A percentile compares a stretch with the other conserved stretches of the same genome.
These are phyloP conservation scores for Cerastoderma edule DNA, from an alignment of 2,888 invertebrate genomes.

Conservation along the genomic window DNA sequence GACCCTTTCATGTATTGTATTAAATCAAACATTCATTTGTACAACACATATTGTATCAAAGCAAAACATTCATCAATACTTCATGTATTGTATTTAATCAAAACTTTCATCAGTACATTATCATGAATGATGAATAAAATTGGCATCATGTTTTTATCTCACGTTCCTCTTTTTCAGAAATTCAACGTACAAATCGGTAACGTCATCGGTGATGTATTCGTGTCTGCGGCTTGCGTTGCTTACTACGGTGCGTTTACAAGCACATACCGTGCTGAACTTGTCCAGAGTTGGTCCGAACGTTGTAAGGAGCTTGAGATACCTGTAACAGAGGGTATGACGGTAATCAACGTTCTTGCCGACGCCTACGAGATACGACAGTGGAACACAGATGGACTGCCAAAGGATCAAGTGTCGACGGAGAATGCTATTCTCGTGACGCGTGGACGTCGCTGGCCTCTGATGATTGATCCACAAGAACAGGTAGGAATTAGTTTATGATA, in stretches of 20 bases:
- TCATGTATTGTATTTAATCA: too few relatives aligned
- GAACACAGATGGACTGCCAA: conserved; percentile 83
- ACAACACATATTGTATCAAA: too few relatives aligned
- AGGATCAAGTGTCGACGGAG: conserved; percentile 84
- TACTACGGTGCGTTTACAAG: conserved; percentile 84
- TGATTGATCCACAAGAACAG: conserved; percentile 85
- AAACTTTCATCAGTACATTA: too few relatives aligned
- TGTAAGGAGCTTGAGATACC: conserved; percentile 89
- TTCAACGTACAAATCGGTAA: conserved; percentile 82
- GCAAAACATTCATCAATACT: too few relatives aligned
- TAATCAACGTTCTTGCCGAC: conserved; percentile 82
- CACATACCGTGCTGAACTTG: conserved; percentile 85
- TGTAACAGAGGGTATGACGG: conserved; percentile 89
- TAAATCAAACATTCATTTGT: too few relatives aligned
- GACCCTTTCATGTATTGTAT: too few relatives aligned
- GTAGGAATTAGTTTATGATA: conserved; percentile 54
- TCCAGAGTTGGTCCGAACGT: conserved; percentile 88
- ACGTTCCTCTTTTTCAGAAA: conserved; percentile 64
- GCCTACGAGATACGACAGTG: conserved; percentile 87
- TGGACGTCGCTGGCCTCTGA: conserved; percentile 84
- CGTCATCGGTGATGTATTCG: conserved; percentile 84
- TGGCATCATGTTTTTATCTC: too few relatives aligned
- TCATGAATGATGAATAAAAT: too few relatives aligned
- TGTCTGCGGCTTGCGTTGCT: conserved; percentile 84
- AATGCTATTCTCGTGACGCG: conserved; percentile 84